Evolutionary conservation across 1,140 invertebrate genomes (phyloP).

Genomic region (Drosophila ficusphila): DNA sequence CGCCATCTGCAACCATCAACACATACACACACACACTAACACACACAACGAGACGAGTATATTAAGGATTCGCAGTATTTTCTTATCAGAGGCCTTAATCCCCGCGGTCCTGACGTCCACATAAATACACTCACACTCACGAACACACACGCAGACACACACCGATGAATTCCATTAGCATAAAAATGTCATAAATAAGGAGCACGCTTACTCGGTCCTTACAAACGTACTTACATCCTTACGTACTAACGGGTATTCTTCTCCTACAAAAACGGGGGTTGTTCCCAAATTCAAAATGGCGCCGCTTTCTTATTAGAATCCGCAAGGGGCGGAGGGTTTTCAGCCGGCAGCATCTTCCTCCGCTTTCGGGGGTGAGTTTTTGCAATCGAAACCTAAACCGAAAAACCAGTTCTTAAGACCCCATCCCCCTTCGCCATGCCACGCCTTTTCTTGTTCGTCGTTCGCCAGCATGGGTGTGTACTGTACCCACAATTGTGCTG

Average conservation of each 20-base stretch:
- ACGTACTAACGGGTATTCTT: constrained; percentile 12
- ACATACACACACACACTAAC: constrained; percentile 20
- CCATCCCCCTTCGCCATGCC: constrained; percentile 32
- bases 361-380: constrained; percentile 68
- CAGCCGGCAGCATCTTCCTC: constrained; percentile 43
- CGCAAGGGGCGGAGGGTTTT: constrained; percentile 11
- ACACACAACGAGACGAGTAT: constrained; percentile 6
- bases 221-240: constrained; percentile 22
- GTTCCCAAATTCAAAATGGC: constrained; percentile 77
- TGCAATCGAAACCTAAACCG: constrained; percentile 7
- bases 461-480: constrained; percentile 40
- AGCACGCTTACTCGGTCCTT: constrained; percentile 52
- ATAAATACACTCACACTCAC: too few species aligned
- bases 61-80: constrained; percentile 48
- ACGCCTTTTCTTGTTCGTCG: constrained; percentile 55
- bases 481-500: constrained; percentile 58
- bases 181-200: constrained; percentile 83
- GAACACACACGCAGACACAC: constrained; percentile 26
- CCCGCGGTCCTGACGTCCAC: constrained; percentile 20
- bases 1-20: constrained; percentile 21
- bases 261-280: constrained; percentile 61
- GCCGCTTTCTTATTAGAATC: constrained; percentile 79
- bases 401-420: constrained; percentile 54
- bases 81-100: constrained; percentile 73
- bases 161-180: constrained; percentile 71